These are phyloP conservation scores for Myripristis murdjan DNA, from an alignment of 2,797 vertebrate genomes.

Conservation along the genomic window DNA sequence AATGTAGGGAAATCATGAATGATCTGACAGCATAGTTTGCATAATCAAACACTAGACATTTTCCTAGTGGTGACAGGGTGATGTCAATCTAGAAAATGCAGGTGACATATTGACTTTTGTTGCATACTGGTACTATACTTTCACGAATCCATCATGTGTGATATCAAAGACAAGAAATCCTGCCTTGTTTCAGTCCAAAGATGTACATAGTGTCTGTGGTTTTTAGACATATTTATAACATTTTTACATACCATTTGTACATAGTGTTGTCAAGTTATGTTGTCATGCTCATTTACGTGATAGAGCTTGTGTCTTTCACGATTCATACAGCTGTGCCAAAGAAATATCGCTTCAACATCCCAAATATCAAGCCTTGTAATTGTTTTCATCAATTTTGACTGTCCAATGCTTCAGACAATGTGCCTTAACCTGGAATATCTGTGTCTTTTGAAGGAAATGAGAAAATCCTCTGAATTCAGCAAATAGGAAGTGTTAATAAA, in stretches of 20 bases:
- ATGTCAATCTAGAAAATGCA: constrained; percentile 37
- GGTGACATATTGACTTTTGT: constrained; percentile 63
- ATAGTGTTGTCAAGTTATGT: constrained; percentile 85
- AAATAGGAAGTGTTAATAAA: constrained; percentile 56
- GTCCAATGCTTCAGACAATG: constrained; percentile 54
- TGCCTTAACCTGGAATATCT: constrained; percentile 69
- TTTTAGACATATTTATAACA: constrained; percentile 89
- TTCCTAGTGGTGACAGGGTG: constrained; percentile 13
- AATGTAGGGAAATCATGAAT: background rate
- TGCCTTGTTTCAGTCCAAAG: constrained; percentile 73
- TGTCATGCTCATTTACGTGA: constrained; percentile 70
- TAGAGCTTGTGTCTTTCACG: constrained; percentile 71
- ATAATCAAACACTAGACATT: background rate
- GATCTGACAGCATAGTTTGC: no score
- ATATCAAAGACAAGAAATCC: constrained; percentile 57
- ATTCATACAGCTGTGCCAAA: constrained; percentile 84
- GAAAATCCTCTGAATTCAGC: constrained; percentile 38
- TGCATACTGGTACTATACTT: constrained; percentile 33
- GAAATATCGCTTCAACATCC: constrained; percentile 72
- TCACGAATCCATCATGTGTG: constrained; percentile 49
- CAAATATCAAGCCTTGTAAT: constrained; percentile 57
- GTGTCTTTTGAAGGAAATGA: constrained; percentile 64
- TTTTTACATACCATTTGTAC: constrained; percentile 86
- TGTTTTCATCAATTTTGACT: constrained; percentile 5
- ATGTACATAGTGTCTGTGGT: constrained; percentile 87